A percentile compares a stretch with the other conserved stretches of the same genome.
phyloP scores from a whole-genome alignment of 2,797 vertebrate genomes.

The Gallinago stenura region DNA sequence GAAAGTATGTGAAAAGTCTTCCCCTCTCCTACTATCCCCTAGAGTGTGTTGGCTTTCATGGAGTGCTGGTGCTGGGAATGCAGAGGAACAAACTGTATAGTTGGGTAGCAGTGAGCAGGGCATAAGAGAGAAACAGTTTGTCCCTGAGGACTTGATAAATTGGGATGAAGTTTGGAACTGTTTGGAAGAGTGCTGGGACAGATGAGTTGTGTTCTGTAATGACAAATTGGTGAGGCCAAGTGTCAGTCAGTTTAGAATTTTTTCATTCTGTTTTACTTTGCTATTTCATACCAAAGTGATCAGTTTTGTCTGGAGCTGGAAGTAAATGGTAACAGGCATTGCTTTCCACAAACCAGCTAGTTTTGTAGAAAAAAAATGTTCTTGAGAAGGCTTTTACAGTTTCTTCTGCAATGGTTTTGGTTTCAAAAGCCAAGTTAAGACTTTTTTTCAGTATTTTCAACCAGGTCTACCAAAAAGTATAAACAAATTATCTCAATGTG shows the following conservation, averaged over 20 bases:
- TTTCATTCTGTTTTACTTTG: not conserved
- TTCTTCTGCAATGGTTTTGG: not conserved
- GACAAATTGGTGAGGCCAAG: not conserved
- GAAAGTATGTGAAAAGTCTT: not conserved
- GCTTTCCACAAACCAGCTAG: not conserved
- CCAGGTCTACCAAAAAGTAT: not conserved
- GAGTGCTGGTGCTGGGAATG: not conserved
- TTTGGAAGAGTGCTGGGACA: not conserved
- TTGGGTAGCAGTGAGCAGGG: not conserved
- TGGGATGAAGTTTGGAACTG: not conserved
- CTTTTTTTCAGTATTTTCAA: not conserved
- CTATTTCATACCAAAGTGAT: not conserved
- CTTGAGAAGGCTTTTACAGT: not conserved
- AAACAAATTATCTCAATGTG: not conserved
- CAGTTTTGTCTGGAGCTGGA: not conserved
- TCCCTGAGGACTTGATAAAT: not conserved
- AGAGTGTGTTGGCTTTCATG: not conserved
- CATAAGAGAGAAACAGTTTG: not conserved
- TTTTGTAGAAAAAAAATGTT: not conserved
- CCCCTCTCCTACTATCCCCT: not conserved
- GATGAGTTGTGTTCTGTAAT: not conserved
- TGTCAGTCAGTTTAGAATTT: not conserved
- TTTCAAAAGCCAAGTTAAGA: not conserved
- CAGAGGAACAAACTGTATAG: not conserved
- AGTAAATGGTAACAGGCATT: not conserved